Base-by-base conservation (phyloP, 2,888 invertebrate species). In the Thelaira solivaga region DNA sequence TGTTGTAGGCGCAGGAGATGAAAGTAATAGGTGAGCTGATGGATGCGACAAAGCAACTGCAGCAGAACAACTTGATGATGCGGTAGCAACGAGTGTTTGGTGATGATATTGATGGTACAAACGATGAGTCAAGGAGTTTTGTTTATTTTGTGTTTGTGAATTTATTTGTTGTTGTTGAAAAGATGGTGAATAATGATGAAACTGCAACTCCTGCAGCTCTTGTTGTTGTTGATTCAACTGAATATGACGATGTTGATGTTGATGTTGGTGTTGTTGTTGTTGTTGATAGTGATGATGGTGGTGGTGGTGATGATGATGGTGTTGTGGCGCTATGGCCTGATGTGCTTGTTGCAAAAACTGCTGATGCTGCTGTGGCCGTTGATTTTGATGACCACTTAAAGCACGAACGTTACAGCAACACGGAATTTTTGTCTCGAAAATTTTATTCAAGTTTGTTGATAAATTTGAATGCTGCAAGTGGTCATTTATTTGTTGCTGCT, bases 401-500 rank as follows among this genome's bases (percentile, higher is more conserved):
- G 73, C 51, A 47, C 82, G 81, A 51, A 81, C 80, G 65, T 84
- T 86, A 64, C 87, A 86, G 67, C 87, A 85, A 65, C 86, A 86
- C 85, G 86, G n/a, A n/a, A n/a, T n/a, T n/a, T n/a, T n/a, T n/a
- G n/a, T 86, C 71, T 87, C 87, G 74, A 86, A 82, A 78, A 83
- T 83, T 51, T 80, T 75, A 65, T 84, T 85, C 67, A 76, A 75
- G 45, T 82, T 76, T 36, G 82, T 43, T 22, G 36, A 13, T 4
- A 82, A 53, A 65, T 82, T 82, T 67, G 82, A 82, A 22, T 86
- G 81, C 26, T 83, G 84, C 13, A 81, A 79, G 41, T 84, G 85
- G 6, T 84, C 84, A 61, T 82, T 84, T 65, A 83, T 83, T 20
- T 81, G 83, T n/a, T 83, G 84, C 77, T 85, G 85, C 80, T 84